These are phyloP conservation scores for Tenthredo mesomela DNA, from an alignment of 2,888 invertebrate species.

Conservation along the genomic window DNA sequence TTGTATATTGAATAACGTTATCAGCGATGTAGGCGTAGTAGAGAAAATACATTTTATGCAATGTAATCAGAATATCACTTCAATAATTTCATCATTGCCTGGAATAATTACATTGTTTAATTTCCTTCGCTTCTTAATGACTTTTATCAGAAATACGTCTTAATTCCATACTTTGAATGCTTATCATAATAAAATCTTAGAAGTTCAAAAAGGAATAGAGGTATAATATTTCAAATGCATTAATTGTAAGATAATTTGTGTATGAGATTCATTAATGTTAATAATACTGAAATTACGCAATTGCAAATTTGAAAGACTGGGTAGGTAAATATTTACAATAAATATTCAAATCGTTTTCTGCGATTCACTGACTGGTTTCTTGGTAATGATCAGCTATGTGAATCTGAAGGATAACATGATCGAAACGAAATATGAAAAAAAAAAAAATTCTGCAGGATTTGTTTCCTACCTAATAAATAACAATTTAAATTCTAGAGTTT, in stretches of 20 bases:
- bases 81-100: neutral
- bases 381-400: neutral
- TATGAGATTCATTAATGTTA: conserved; percentile 4
- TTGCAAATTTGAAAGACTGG: conserved; percentile 71
- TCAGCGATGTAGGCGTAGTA: neutral
- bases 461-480: neutral
- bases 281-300: conserved; percentile 45
- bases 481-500: neutral
- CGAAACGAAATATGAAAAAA: neutral
- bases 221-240: neutral
- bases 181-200: conserved; percentile 10
- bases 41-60: neutral
- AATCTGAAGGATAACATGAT: neutral
- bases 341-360: conserved; percentile 5
- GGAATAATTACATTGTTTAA: neutral
- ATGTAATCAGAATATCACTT: conserved; percentile 13
- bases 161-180: conserved; percentile 14
- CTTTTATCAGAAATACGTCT: conserved; percentile 6
- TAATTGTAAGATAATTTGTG: neutral
- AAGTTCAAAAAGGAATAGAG: conserved; percentile 1
- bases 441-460: neutral
- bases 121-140: neutral
- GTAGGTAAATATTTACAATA: conserved; percentile 71
- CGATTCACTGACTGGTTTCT: neutral
- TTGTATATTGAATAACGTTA: neutral